A percentile compares a stretch with the other conserved stretches of the same genome.
Conservation (phyloP, 2,888 invertebrate genomes). For the Esperia sulphurella region DNA sequence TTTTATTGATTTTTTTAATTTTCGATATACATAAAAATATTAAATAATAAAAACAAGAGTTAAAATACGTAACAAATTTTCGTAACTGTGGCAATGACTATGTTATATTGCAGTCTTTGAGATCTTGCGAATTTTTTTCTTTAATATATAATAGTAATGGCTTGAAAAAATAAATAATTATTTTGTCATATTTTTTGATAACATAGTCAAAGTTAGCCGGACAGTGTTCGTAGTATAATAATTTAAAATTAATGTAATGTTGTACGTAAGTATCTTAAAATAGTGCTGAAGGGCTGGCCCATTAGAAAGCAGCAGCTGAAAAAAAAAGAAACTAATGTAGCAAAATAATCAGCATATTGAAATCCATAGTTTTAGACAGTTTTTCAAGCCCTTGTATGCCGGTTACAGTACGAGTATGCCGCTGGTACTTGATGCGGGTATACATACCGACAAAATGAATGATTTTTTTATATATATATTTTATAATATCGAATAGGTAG, state of each 20-base stretch:
- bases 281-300: slow-evolving; percentile 51
- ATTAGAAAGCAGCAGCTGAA: slow-evolving; percentile 75
- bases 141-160: slow-evolving; percentile 25
- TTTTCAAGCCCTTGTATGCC: too few species aligned
- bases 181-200: slow-evolving; percentile 28
- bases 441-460: too few species aligned
- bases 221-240: slow-evolving; percentile 43
- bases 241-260: slow-evolving; percentile 33
- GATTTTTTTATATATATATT: too few species aligned
- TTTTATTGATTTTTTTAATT: slow-evolving; percentile 66
- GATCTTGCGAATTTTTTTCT: slow-evolving; percentile 40
- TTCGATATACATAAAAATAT: slow-evolving; percentile 70
- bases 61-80: slow-evolving; percentile 48
- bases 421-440: too few species aligned
- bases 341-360: neutral
- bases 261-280: slow-evolving; percentile 45
- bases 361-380: neutral
- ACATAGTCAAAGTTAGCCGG: slow-evolving; percentile 66
- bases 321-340: slow-evolving; percentile 21
- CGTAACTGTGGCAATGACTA: slow-evolving; percentile 69
- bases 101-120: slow-evolving; percentile 71
- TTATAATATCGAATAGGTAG: too few species aligned
- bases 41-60: slow-evolving; percentile 63
- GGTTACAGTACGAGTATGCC: too few species aligned
- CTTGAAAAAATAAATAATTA: neutral